phyloP scores from a whole-genome alignment of 2,888 invertebrate genomes.

The Rhaphigaster nebulosa region DNA sequence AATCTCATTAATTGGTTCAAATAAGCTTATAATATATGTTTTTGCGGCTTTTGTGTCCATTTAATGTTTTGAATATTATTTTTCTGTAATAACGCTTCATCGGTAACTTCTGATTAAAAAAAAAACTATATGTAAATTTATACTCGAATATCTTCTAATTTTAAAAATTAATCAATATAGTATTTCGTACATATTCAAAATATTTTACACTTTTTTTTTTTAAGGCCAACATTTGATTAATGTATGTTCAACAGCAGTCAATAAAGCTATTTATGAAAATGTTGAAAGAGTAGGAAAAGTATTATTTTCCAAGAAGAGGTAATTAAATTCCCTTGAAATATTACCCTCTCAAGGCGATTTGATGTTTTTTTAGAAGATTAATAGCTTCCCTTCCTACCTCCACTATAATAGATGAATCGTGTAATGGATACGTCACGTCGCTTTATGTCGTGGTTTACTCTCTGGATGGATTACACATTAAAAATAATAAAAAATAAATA shows the following conservation, averaged over 20 bases:
- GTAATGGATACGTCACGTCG: slow-evolving; percentile 33
- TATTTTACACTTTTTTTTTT: background rate
- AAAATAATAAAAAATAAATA: background rate
- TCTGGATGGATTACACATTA: background rate
- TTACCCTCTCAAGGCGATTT: slow-evolving; percentile 12
- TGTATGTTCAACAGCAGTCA: background rate
- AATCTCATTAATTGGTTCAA: no score
- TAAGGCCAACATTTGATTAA: background rate
- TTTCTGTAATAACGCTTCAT: background rate
- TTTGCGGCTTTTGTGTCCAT: no score
- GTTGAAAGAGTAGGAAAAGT: slow-evolving; percentile 24
- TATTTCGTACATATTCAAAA: background rate
- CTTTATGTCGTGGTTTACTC: slow-evolving; percentile 4
- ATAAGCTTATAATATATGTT: no score
- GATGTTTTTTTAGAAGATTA: slow-evolving; percentile 37
- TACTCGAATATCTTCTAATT: background rate
- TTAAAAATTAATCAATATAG: background rate
- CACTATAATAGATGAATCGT: slow-evolving; percentile 30
- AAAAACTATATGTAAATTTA: background rate
- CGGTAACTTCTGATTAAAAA: background rate
- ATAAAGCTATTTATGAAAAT: slow-evolving; percentile 39
- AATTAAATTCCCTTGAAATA: slow-evolving; percentile 41
- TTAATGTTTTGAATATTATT: background rate
- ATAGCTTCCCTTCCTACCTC: slow-evolving; percentile 2
- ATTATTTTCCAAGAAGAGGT: slow-evolving; percentile 1